Evolutionary conservation across 1,140 invertebrate species (phyloP).

Genomic region (Aradophagus sp.): DNA sequence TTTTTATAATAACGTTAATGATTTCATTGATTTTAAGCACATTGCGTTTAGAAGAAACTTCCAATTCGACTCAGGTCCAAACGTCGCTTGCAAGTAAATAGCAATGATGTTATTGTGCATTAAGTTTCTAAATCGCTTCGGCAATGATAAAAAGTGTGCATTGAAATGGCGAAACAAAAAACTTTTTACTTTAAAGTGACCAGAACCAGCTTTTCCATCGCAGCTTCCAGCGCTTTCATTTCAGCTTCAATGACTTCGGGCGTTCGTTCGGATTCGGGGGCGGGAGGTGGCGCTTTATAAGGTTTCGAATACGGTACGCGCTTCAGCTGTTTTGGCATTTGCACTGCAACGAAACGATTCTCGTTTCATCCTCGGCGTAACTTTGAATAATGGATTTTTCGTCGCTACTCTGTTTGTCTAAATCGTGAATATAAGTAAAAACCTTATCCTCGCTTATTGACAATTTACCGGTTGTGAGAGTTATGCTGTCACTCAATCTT

Average conservation of each 20-base stretch:
- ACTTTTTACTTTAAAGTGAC: slow-evolving; percentile 81
- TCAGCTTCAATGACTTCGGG: slow-evolving; percentile 89
- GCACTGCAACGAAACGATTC: slow-evolving; percentile 74
- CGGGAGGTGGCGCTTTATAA: slow-evolving; percentile 81
- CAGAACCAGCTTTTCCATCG: slow-evolving; percentile 82
- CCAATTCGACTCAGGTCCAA: too few relatives aligned
- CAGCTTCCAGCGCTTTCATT: slow-evolving; percentile 82
- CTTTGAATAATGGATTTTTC: slow-evolving; percentile 7
- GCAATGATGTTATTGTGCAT: too few relatives aligned
- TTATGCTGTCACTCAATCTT: slow-evolving; percentile 69
- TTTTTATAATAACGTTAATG: too few relatives aligned
- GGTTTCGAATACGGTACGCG: slow-evolving; percentile 81
- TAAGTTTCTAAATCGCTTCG: too few relatives aligned
- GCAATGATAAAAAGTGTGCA: too few relatives aligned
- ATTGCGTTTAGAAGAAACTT: too few relatives aligned
- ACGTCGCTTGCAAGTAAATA: too few relatives aligned
- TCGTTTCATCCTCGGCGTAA: slow-evolving; percentile 10
- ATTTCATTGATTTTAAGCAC: too few relatives aligned
- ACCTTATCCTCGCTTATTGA: too few relatives aligned
- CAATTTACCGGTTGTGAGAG: slow-evolving; percentile 71
- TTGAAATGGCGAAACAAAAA: slow-evolving; percentile 23
- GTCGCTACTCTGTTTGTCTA: background rate
- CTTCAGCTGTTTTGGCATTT: slow-evolving; percentile 79
- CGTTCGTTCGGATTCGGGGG: slow-evolving; percentile 79
- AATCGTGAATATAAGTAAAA: too few relatives aligned